Evolutionary conservation across 2,797 vertebrate species (phyloP).

Genomic region (Benthosema pterotum): DNA sequence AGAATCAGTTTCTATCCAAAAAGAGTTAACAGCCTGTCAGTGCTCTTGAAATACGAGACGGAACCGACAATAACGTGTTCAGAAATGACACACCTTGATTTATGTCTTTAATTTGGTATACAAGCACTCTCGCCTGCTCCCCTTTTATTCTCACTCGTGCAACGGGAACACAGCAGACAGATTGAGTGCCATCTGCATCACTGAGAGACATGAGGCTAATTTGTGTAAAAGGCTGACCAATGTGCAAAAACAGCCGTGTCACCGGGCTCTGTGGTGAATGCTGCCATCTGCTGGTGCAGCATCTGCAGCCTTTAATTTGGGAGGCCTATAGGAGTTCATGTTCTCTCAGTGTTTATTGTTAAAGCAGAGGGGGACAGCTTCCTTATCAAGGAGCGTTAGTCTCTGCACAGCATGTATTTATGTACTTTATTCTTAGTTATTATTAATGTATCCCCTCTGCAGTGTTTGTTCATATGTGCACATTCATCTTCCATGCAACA

Average conservation of each 20-base stretch:
- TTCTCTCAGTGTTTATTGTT: not conserved
- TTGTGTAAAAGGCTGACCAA: slow-evolving; percentile 46
- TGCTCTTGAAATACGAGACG: slow-evolving; percentile 2
- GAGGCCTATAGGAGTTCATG: no score
- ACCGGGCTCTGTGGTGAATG: slow-evolving; percentile 49
- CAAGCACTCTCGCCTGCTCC: slow-evolving; percentile 9
- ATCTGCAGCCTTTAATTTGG: slow-evolving; percentile 11
- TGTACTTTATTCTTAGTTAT: no score
- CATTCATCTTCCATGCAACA: not conserved
- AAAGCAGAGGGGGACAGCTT: no score
- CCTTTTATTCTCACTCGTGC: slow-evolving; percentile 43
- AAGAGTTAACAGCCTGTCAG: no score
- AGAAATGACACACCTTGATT: slow-evolving; percentile 20
- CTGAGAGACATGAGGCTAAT: slow-evolving; percentile 62
- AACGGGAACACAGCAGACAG: slow-evolving; percentile 54
- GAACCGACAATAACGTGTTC: slow-evolving; percentile 16
- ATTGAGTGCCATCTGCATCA: slow-evolving; percentile 68
- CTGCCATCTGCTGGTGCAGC: slow-evolving; percentile 69
- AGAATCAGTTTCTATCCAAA: no score
- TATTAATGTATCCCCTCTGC: not conserved
- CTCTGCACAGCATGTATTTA: not conserved
- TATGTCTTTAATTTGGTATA: slow-evolving; percentile 28
- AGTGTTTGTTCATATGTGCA: slow-evolving; percentile 15
- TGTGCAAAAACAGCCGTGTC: slow-evolving; percentile 29
- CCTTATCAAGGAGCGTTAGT: slow-evolving; percentile 8